Evolutionary conservation across 2,888 invertebrate species (phyloP).

Genomic region (Spatulosminthurus flaviceps): DNA sequence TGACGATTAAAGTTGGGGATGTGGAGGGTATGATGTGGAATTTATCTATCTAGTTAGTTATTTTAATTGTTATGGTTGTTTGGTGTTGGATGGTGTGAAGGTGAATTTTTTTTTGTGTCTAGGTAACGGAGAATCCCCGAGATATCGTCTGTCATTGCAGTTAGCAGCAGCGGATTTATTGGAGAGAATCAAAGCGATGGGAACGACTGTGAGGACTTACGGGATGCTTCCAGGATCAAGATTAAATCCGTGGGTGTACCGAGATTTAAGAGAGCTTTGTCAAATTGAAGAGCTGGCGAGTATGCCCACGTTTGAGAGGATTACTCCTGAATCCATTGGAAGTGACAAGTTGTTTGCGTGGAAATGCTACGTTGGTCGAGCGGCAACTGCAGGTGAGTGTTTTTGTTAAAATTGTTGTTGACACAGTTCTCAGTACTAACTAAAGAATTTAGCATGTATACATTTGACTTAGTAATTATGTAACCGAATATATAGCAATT

Average conservation of each 20-base stretch:
- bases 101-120: not conserved
- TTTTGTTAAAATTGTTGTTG: too few relatives aligned
- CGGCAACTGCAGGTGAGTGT: too few relatives aligned
- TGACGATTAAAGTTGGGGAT: constrained; percentile 48
- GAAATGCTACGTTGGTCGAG: constrained; percentile 50
- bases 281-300: constrained; percentile 30
- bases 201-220: constrained; percentile 35
- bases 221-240: constrained; percentile 56
- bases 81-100: too few relatives aligned
- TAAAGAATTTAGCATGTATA: too few relatives aligned
- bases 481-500: too few relatives aligned
- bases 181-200: constrained; percentile 34
- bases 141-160: constrained; percentile 50
- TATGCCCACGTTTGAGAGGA: constrained; percentile 8
- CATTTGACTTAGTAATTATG: too few relatives aligned
- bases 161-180: constrained; percentile 56
- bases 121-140: constrained; percentile 49
- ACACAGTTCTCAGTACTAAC: too few relatives aligned
- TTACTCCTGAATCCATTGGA: not conserved
- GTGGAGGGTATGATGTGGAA: constrained; percentile 47
- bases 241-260: constrained; percentile 49
- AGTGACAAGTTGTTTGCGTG: constrained; percentile 40
- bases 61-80: too few relatives aligned
- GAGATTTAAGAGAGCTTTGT: constrained; percentile 50
- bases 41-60: too few relatives aligned